Percentiles rank a stretch among this genome's conserved stretches.
phyloP scores from a whole-genome alignment of 2,113 vertebrate genomes.

The Pelusios castaneus region DNA sequence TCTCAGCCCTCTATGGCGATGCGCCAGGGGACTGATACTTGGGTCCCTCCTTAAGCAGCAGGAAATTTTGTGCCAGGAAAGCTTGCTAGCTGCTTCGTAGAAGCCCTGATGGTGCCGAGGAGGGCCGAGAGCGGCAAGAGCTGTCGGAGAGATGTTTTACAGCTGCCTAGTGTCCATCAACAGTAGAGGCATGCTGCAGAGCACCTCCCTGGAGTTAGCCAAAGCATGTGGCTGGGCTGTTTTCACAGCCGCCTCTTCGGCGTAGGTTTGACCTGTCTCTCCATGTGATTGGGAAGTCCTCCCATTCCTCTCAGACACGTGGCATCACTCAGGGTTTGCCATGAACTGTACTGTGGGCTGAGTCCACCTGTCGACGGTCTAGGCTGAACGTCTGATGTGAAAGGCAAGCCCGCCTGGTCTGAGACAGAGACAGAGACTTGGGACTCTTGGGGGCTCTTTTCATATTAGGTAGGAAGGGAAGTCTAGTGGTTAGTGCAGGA shows the following conservation, averaged over 20 bases:
- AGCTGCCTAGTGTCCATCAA: background rate
- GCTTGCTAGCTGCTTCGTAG: too few species aligned
- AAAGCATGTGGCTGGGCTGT: background rate
- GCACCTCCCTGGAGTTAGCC: background rate
- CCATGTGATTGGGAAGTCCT: background rate
- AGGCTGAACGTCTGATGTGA: background rate
- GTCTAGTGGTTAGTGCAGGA: background rate
- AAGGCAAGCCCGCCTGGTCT: background rate
- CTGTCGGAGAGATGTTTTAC: background rate
- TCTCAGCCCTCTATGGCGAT: background rate
- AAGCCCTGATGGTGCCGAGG: background rate
- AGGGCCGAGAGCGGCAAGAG: background rate
- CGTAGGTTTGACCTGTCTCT: background rate
- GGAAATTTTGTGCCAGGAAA: too few species aligned
- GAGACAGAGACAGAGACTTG: background rate
- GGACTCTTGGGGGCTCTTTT: background rate
- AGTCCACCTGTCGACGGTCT: background rate
- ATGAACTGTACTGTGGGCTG: background rate
- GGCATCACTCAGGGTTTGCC: background rate
- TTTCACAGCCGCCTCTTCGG: background rate
- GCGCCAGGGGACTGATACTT: background rate
- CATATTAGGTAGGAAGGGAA: background rate
- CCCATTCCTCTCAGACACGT: background rate
- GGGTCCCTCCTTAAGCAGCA: background rate
- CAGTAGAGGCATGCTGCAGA: background rate